These are phyloP conservation scores for Idaea biselata DNA, from an alignment of 2,888 invertebrate genomes.

Conservation along the genomic window DNA sequence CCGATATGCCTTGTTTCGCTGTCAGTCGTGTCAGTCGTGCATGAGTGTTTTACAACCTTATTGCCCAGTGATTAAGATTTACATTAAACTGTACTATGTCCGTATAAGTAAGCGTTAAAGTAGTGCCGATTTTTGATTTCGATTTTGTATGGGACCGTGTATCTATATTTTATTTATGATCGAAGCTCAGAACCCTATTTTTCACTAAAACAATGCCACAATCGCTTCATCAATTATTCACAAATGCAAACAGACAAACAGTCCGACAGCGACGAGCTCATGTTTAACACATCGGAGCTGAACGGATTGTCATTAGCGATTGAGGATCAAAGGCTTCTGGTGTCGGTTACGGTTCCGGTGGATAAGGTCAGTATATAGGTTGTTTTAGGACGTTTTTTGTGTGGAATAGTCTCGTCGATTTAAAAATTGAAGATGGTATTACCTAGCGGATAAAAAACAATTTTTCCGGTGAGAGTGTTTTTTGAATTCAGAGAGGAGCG, in stretches of 20 bases:
- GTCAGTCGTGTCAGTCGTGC: too few relatives aligned
- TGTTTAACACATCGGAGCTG: constrained; percentile 31
- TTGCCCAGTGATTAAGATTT: too few relatives aligned
- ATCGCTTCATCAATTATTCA: neutral
- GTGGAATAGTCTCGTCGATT: neutral
- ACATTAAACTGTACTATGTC: too few relatives aligned
- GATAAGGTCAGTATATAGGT: constrained; percentile 1
- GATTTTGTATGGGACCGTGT: too few relatives aligned
- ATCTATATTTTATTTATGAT: too few relatives aligned
- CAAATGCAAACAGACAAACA: neutral
- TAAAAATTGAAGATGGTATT: neutral
- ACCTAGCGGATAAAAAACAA: too few relatives aligned
- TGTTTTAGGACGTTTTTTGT: neutral
- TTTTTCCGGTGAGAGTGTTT: too few relatives aligned
- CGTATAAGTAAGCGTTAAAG: too few relatives aligned
- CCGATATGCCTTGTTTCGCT: too few relatives aligned
- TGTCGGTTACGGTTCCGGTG: constrained; percentile 11
- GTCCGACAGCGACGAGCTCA: constrained; percentile 12
- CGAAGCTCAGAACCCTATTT: constrained; percentile 20
- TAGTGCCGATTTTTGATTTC: too few relatives aligned
- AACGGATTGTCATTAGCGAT: constrained; percentile 49
- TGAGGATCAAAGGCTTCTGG: constrained; percentile 48
- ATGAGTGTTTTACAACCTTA: too few relatives aligned
- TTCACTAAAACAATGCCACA: neutral
- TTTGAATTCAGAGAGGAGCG: too few relatives aligned